A percentile compares a stretch with the other conserved stretches of the same genome.
Conservation (phyloP, 1,140 invertebrate genomes). For the Drosophila willistoni region DNA sequence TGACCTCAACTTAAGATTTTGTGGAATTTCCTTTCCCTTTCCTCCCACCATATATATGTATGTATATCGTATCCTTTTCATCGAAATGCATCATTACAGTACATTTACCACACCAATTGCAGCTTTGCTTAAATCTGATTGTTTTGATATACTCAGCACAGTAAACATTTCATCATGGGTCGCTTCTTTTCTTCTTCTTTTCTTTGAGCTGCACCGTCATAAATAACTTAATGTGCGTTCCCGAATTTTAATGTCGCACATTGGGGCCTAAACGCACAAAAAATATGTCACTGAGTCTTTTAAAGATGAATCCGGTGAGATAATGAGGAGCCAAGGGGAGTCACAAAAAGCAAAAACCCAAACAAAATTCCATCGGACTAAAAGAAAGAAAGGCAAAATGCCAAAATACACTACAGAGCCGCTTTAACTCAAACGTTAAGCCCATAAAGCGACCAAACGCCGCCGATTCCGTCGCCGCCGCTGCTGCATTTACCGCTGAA, state of each 20-base stretch:
- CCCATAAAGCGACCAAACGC: slow-evolving; percentile 40
- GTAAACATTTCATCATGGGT: slow-evolving; percentile 7
- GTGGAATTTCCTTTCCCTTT: background rate
- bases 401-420: slow-evolving; percentile 5
- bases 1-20: slow-evolving; percentile 2
- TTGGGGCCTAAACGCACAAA: slow-evolving; percentile 30
- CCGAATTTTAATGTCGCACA: slow-evolving; percentile 55
- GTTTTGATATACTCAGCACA: slow-evolving; percentile 1
- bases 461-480: no score
- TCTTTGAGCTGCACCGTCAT: slow-evolving; percentile 24
- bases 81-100: background rate
- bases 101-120: slow-evolving; percentile 8
- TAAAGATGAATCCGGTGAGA: slow-evolving; percentile 30
- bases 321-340: background rate
- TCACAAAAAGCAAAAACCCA: background rate
- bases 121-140: slow-evolving; percentile 2
- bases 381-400: no score
- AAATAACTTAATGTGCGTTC: slow-evolving; percentile 60
- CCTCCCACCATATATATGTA: background rate
- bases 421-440: slow-evolving; percentile 51
- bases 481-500: slow-evolving; percentile 39
- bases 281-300: slow-evolving; percentile 43
- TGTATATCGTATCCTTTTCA: background rate
- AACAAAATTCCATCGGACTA: no score
- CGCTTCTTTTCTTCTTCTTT: no score